Percentiles rank a stretch among this genome's conserved stretches.
Evolutionary conservation across 2,888 invertebrate species (phyloP).

Genomic region (Micoletzkya japonica): DNA sequence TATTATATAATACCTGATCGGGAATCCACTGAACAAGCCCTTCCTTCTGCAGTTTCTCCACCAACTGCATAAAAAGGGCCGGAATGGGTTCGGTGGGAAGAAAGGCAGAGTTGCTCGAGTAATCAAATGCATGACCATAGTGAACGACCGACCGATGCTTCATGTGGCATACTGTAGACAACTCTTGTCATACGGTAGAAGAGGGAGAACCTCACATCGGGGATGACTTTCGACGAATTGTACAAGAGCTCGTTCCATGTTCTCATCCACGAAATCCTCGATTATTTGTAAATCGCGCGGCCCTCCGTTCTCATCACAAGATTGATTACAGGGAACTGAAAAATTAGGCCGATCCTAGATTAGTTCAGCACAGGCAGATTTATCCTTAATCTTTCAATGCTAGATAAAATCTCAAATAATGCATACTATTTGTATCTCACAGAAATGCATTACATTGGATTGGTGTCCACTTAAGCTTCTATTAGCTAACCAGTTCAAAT

Average conservation of each 20-base stretch:
- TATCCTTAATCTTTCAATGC: no score
- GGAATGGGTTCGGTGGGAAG: slow-evolving; percentile 41
- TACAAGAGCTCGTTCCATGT: slow-evolving; percentile 34
- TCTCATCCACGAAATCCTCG: slow-evolving; percentile 43
- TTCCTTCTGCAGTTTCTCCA: slow-evolving; percentile 36
- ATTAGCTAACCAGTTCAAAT: no score
- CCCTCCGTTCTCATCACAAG: no score
- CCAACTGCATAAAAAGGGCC: slow-evolving; percentile 32
- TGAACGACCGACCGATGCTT: slow-evolving; percentile 59
- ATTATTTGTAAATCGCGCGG: slow-evolving; percentile 46
- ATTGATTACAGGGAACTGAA: no score
- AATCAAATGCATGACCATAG: slow-evolving; percentile 59
- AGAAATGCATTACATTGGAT: no score
- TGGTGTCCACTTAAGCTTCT: no score
- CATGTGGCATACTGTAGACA: slow-evolving; percentile 19
- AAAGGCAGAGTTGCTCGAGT: slow-evolving; percentile 47
- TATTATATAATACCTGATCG: slow-evolving; percentile 43
- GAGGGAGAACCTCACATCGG: slow-evolving; percentile 18
- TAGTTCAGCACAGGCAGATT: no score
- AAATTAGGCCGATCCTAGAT: no score
- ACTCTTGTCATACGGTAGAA: neutral
- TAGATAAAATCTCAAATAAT: no score
- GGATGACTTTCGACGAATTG: slow-evolving; percentile 29
- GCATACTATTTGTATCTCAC: no score
- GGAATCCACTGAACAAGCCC: slow-evolving; percentile 36